Base-by-base conservation (phyloP, 2,888 invertebrate species). In the Microchrysa polita region DNA sequence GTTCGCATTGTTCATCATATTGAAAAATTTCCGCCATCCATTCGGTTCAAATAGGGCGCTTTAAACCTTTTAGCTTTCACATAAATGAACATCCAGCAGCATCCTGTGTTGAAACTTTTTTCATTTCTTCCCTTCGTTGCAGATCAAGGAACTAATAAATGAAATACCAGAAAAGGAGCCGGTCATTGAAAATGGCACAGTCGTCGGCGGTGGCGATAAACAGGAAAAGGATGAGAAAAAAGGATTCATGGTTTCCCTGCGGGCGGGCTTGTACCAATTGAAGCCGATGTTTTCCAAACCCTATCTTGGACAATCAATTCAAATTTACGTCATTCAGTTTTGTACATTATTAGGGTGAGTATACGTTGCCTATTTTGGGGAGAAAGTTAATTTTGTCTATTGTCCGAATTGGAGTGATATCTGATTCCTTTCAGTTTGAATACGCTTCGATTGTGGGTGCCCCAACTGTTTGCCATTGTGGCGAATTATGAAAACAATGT, bases 391-490 rank as follows among this genome's bases (percentile, higher is more conserved):
- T 60, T n/a, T 34, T 34, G 27, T 7, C 27, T 34, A 34, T 34
- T 34, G 27, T 34, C 2, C 7, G 27, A 34, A 34, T 34, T 34
- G 2, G 27, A n/a, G n/a, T n/a, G n/a, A n/a, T 61, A 5, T 53
- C 10, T 53, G 4, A 4, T 48, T 48, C 16, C 4, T 48, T 78
- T 9, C 67, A 92, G 92, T 27, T 86, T 92, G 77, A 95, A 95
- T 80, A 93, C 94, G 0, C 86, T 95, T 52, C 90, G 94, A 16
- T 87, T 95, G 42, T 96, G 95, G 95, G 88, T 95, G 78, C 95
- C 95, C 0, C 94, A 95, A 81, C 86, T 96, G 18, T 94, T 95
- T 77, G 90, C 92, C 72, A 91, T 92, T 82, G 90, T 92, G 59
- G 86, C 86, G 20, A 85, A 86, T 61, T 88, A 83, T 77, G 85